These are phyloP conservation scores for Himalopsyche japonica DNA, from an alignment of 2,888 invertebrate genomes.

Conservation along the genomic window DNA sequence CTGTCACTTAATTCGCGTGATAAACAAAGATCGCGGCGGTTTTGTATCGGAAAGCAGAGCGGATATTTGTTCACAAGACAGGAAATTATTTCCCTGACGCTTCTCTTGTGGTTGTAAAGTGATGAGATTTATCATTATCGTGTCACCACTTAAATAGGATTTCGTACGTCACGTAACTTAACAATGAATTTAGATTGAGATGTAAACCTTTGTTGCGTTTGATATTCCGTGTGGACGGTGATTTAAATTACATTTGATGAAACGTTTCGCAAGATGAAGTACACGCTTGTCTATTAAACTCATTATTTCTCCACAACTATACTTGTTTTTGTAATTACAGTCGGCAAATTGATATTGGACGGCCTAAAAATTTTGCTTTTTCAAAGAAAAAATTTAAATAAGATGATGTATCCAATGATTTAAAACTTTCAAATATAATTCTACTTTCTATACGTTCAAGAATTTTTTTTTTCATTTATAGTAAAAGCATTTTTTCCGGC, in stretches of 20 bases:
- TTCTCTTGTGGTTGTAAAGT: neutral
- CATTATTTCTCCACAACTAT: too few species aligned
- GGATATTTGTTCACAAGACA: conserved; percentile 27
- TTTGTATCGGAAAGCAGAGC: conserved; percentile 7
- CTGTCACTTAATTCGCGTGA: neutral
- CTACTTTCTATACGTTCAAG: too few species aligned
- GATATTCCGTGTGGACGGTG: neutral
- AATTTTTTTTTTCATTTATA: too few species aligned
- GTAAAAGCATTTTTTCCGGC: too few species aligned
- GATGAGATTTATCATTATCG: conserved; percentile 24
- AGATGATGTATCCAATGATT: too few species aligned
- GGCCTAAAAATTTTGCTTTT: too few species aligned
- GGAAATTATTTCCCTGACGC: conserved; percentile 24
- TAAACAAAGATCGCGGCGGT: neutral
- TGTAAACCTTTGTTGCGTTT: conserved; percentile 13
- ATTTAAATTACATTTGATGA: neutral
- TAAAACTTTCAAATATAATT: too few species aligned
- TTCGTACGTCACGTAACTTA: conserved; percentile 19
- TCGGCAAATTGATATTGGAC: too few species aligned
- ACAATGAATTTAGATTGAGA: conserved; percentile 13
- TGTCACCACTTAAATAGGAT: conserved; percentile 29
- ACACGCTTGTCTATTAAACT: too few species aligned
- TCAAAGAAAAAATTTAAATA: too few species aligned
- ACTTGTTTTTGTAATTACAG: too few species aligned
- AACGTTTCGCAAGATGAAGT: neutral